Conservation (phyloP, 2,797 vertebrate genomes). For the Esox masquinongy region DNA sequence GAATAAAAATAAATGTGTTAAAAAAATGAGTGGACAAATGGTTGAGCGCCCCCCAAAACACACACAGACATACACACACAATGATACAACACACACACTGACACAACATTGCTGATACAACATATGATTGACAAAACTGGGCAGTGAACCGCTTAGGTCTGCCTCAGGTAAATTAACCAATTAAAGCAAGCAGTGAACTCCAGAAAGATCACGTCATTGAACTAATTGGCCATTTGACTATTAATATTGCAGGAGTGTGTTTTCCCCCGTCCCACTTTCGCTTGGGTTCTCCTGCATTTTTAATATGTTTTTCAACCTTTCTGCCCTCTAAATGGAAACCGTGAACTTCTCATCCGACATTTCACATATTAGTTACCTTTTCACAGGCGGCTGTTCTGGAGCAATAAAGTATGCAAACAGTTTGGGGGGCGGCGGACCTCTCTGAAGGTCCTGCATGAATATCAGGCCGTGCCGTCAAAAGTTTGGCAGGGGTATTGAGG, state of each 20-base stretch:
- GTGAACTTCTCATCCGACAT: neutral
- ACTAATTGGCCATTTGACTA: conserved; percentile 1
- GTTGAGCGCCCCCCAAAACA: neutral
- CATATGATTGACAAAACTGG: neutral
- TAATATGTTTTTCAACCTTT: conserved; percentile 1
- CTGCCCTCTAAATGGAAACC: neutral
- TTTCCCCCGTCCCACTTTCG: neutral
- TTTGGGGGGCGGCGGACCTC: neutral
- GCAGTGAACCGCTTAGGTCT: neutral
- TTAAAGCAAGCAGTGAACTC: conserved; percentile 7
- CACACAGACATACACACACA: neutral
- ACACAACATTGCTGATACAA: neutral
- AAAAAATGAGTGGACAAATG: neutral
- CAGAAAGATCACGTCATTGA: neutral
- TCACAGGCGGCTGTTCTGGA: neutral
- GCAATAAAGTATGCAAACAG: neutral
- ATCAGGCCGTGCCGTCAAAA: neutral
- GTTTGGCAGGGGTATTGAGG: neutral
- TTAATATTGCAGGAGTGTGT: neutral
- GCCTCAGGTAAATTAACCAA: conserved; percentile 11
- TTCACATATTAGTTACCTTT: neutral
- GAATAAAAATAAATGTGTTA: neutral
- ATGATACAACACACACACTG: no score
- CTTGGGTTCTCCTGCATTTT: neutral
- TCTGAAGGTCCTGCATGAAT: neutral